These are phyloP conservation scores for Phenganax subtilis DNA, from an alignment of 92 coral and sea anemone species.

Conservation along the genomic window DNA sequence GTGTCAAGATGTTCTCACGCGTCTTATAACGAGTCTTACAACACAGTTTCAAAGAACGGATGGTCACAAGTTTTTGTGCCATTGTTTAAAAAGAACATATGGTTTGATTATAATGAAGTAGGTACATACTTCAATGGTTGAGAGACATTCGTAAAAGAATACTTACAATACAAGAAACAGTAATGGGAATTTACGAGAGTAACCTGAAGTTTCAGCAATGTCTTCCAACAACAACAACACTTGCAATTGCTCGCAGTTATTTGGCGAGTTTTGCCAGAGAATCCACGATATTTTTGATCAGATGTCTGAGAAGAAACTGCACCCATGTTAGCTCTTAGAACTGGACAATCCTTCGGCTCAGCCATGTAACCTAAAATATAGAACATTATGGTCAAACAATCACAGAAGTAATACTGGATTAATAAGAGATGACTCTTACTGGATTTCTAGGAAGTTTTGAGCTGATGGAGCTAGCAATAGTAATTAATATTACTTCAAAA, in stretches of 20 bases:
- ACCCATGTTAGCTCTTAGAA: conserved; percentile 25
- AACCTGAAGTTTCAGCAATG: conserved; percentile 84
- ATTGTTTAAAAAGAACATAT: no score
- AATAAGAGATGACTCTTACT: neutral
- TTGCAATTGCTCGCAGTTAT: neutral
- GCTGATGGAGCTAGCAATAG: neutral
- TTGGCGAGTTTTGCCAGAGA: neutral
- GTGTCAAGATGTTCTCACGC: no score
- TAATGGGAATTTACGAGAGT: neutral
- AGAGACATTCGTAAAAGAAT: no score
- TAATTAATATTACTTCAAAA: neutral
- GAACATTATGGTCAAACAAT: neutral
- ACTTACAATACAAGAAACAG: no score
- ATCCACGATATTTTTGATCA: neutral
- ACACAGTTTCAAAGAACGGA: no score
- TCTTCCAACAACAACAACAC: conserved; percentile 16
- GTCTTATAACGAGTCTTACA: no score
- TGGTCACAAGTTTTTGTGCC: no score
- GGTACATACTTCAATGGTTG: no score
- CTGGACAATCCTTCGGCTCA: conserved; percentile 42
- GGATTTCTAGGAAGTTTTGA: neutral
- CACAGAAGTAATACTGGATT: neutral
- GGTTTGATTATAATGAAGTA: no score
- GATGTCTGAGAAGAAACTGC: conserved; percentile 24
- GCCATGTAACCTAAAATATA: conserved; percentile 36